Base-by-base conservation (phyloP, 1,140 invertebrate genomes). In the Megalopta genalis region DNA sequence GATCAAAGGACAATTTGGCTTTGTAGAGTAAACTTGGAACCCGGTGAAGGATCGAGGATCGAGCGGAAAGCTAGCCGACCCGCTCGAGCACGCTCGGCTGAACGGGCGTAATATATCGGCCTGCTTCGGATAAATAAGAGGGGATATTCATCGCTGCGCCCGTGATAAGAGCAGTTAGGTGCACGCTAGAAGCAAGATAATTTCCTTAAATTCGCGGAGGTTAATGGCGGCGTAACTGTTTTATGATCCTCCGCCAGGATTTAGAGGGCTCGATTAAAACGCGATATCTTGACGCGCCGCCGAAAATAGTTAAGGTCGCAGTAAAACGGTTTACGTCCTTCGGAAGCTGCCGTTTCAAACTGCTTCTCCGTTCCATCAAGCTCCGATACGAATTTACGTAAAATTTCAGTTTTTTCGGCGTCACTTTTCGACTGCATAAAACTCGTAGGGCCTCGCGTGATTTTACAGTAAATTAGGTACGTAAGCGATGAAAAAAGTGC, bases 241-340 rank as follows among this genome's bases (percentile, higher is more conserved):
- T 85, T 85, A 85, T 25, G 82, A 81, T 49, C n/a, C 57, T 14
- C 27, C 32, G 25, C 39, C 8, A 54, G 67, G 82, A 85, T 85
- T 85, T 81, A 84, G 63, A 49, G 52, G 18, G 18, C 39, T 57
- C 77, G 81, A 85, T 85, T 83, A 83, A 83, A 68, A 64, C 67
- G 77, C 63, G 83, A 85, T 84, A 84, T 83, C 63, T 72, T 67
- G 18, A 37, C 23, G n/a, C 5, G 46, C n/a, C 39, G 32, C 62
- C 49, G 82, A 69, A 82, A 83, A 77, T 81, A 69, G 62, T 76
- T 60, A 68, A 63, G 71, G 68, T 69, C 62, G 81, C 68, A 67
- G 80, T 81, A 81, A 85, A 84, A 39, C 23, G 42, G 77, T 84
- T 84, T 85, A 85, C 68, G 68, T 80, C 57, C 27, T 25, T 32